Evolutionary conservation across 2,888 invertebrate species (phyloP).

Genomic region (Tetramorium bicarinatum): DNA sequence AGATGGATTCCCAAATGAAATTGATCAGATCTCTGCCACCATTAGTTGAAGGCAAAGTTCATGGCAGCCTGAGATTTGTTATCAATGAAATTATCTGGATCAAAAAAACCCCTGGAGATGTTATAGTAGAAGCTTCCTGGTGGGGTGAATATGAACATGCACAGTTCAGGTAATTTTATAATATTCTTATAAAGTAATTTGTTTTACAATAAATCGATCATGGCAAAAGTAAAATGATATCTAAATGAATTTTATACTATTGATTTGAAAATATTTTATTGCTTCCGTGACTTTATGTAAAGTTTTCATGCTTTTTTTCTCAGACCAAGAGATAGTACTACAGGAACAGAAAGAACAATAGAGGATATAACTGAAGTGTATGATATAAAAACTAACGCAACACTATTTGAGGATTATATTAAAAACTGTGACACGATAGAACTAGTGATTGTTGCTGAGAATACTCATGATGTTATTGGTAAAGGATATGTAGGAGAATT

Average conservation of each 20-base stretch:
- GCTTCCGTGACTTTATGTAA: neutral
- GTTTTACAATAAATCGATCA: neutral
- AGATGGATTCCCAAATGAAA: slow-evolving; percentile 80
- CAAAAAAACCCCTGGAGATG: slow-evolving; percentile 79
- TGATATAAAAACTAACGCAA: slow-evolving; percentile 81
- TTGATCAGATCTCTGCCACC: slow-evolving; percentile 82
- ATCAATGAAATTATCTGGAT: slow-evolving; percentile 84
- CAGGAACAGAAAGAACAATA: slow-evolving; percentile 65
- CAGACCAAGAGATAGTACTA: slow-evolving; percentile 80
- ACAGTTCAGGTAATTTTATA: slow-evolving; percentile 81
- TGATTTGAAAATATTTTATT: neutral
- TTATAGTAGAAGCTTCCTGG: slow-evolving; percentile 83
- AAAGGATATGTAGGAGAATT: slow-evolving; percentile 79
- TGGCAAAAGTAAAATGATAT: neutral
- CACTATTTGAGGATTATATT: slow-evolving; percentile 83
- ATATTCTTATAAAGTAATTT: neutral
- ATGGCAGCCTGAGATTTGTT: slow-evolving; percentile 82
- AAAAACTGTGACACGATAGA: slow-evolving; percentile 83
- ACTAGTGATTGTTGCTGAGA: slow-evolving; percentile 79
- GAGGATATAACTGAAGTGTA: slow-evolving; percentile 78
- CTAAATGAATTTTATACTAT: neutral
- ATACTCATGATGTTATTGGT: slow-evolving; percentile 79
- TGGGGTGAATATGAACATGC: slow-evolving; percentile 84
- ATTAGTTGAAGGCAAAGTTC: slow-evolving; percentile 83
- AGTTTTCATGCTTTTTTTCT: slow-evolving; percentile 53